Base-by-base conservation (phyloP, 2,113 vertebrate species). In the Romanogobio albipinnatus region DNA sequence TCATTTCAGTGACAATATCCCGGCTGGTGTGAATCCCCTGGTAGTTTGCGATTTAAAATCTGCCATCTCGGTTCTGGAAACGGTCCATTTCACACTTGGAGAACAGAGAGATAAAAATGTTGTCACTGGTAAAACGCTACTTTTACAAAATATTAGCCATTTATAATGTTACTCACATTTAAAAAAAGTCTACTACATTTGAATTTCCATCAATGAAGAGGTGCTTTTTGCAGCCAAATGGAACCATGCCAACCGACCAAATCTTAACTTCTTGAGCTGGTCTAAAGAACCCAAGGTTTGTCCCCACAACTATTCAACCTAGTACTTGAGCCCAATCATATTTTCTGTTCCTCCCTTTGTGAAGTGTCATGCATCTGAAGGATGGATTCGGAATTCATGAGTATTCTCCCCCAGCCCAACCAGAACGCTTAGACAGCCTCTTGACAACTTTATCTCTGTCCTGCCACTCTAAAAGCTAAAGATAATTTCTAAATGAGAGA, bases 401-500 rank as follows among this genome's bases (percentile, higher is more conserved):
- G 51, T 58, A 39, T 58, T 77, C 19, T 39, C 5, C 39, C 24
- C 47, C 73, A 51, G 24, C 7, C 26, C 8, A 9, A 61, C 15
- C 19, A 13, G 1, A 39, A 19, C 26, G n/a, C 22, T 79, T 24
- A 47, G n/a, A 13, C 9, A 58, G 15, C 26, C 51, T 36, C 75
- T 76, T 76, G 75, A 45, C 36, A 45, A 26, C 14, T 79, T 9
- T 10, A 24, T 61, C 76, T 79, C 39, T 47, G 77, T 47, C 39
- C 77, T 17, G 39, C n/a, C 58, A 64, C 22, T 64, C 45, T 47
- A 62, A 43, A 62, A 9, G 33, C 58, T 29, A 26, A n/a, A 45
- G 39, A 62, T 79, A 15, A 79, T 62, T 79, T 62, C 58, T 17
- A 62, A 80, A 47, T 47, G 9, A 62, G 8, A 80, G 45, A 62